These are phyloP conservation scores for Tiphia femorata DNA, from an alignment of 2,888 invertebrate species.

Conservation along the genomic window DNA sequence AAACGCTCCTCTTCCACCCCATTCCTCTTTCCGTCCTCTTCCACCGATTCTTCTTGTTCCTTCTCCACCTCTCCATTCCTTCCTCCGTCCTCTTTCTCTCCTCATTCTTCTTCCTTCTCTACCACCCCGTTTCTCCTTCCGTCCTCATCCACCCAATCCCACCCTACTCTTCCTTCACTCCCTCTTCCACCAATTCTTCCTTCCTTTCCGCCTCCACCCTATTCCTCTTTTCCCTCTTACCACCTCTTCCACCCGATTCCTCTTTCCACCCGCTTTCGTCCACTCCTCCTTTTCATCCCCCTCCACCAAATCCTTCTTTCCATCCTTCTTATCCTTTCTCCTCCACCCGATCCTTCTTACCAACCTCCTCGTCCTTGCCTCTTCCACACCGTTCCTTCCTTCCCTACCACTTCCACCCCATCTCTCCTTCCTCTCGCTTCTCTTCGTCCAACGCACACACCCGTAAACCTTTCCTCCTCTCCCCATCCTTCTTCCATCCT, in stretches of 20 bases:
- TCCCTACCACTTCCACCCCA: not conserved
- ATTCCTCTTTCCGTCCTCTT: conserved; percentile 8
- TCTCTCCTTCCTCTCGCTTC: conserved; percentile 22
- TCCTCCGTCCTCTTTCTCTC: conserved; percentile 9
- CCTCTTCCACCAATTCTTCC: not conserved
- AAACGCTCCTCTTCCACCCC: conserved; percentile 53
- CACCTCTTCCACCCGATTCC: conserved; percentile 18
- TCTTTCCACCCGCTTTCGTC: conserved; percentile 21
- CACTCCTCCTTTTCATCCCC: conserved; percentile 6
- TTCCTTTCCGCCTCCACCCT: not conserved
- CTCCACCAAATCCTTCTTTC: not conserved
- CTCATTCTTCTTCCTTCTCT: conserved; percentile 21
- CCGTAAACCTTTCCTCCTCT: conserved; percentile 36
- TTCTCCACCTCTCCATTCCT: conserved; percentile 16
- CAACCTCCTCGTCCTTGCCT: not conserved
- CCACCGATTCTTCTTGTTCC: conserved; percentile 24
- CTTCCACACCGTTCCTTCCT: not conserved
- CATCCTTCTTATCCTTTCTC: conserved; percentile 19
- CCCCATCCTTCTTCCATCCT: conserved; percentile 31
- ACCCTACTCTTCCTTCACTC: conserved; percentile 14
- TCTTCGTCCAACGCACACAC: conserved; percentile 32
- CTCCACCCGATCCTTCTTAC: conserved; percentile 13
- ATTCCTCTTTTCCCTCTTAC: conserved; percentile 9
- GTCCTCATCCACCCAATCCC: too few relatives aligned
- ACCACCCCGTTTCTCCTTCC: too few relatives aligned